Evolutionary conservation across 1,140 invertebrate species (phyloP), one percentile per base, ranked within the genome.

Genomic region (Antheraea mylitta): DNA sequence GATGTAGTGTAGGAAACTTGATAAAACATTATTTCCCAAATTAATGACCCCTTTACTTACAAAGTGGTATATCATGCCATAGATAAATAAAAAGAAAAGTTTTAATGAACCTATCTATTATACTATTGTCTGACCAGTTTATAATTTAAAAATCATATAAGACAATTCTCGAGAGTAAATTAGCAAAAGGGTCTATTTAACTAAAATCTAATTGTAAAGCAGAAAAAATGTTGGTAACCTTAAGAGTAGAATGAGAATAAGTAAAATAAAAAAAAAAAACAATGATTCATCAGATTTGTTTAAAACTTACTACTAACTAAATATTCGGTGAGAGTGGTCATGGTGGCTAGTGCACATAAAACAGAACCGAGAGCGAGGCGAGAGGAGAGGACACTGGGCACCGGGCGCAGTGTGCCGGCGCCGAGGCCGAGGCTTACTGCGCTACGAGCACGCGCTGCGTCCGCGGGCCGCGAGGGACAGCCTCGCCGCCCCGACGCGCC

Each of bases 261-360:
- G 7, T 42, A 42, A 42, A 11, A 9, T 9, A 42, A 42, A 42
- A 42, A 9, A 42, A 3, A 11, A 16, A 53, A 53, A 53, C 16
- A 53, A 53, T 53, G 5, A 53, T 53, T 53, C 45, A 53, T 53
- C 45, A 53, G 38, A 42, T 42, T 42, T 53, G 45, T 53, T 53
- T n/a, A 53, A 62, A 87, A 90, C 88, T 90, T 90, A 90, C 88
- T 87, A 90, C 81, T 77, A 69, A 74, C 11, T 68, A 79, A 73
- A 62, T 74, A 80, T 82, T 77, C 85, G 77, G 71, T 79, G 69
- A 67, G 72, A 71, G 77, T 74, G 75, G 38, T 69, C 76, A 73
- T 76, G 77, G 64, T 75, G 71, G 71, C 70, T 71, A 79, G 80
- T 64, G 80, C 79, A 79, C 78, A 80, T 80, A 76, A 79, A 83